Base-by-base conservation (phyloP, 2,113 vertebrate species). In the Myxocyprinus asiaticus region DNA sequence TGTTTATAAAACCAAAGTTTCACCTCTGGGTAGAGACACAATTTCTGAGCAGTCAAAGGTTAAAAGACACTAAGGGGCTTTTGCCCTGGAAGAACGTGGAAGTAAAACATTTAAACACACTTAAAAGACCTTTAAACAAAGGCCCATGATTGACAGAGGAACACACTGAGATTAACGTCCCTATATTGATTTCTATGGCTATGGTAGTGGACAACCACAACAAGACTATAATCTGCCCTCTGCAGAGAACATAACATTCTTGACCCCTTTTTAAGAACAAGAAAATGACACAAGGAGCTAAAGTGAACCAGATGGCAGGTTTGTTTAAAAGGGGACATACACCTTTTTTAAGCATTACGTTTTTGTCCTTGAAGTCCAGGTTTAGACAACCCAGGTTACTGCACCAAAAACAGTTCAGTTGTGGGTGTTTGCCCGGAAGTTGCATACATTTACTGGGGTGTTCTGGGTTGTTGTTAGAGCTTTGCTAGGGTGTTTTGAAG, bases 41-140 rank as follows among this genome's bases (percentile, higher is more conserved):
- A 75, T 75, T 59, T 63, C 44, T 42, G 11, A 75, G 59, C 72
- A 63, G 72, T 75, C 72, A 75, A 75, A 75, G 72, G 72, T 63
- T 75, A 75, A 75, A 75, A 75, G 72, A 75, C 59, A 63, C 59
- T 63, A 59, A 63, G 59, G 17, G 58, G 45, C 45, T 75, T 63
- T 75, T 75, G 72, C 58, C 72, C 45, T 48, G 44, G 3, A 75
- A 63, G 72, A 75, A 75, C 63, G 59, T 75, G 45, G 9, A 48
- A 63, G 45, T 48, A 63, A 50, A 50, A 33, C 22, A 33, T 33
- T 33, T 33, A 33, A 33, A 33, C 22, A 33, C 22, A 33, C 47
- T 7, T 22, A 44, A 62, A 47, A 47, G 56, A 62, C 55, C 44
- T 74, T 74, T 74, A 59, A 74, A 75, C 10, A 75, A 17, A 63